phyloP scores from a whole-genome alignment of 1,140 invertebrate genomes.

The Macrotrachela quadricornifera region DNA sequence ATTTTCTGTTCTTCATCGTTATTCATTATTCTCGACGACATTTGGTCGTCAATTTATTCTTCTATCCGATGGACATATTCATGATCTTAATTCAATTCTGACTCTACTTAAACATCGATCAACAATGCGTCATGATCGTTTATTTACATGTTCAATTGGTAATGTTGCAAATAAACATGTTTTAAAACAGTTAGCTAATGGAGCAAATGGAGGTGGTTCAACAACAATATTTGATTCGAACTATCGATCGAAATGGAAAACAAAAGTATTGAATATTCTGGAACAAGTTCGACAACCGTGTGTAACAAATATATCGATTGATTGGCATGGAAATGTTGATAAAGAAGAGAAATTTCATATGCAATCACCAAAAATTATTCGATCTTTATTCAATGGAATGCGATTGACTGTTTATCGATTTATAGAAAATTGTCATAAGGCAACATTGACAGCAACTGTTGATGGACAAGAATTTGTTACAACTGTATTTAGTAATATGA shows the following conservation, averaged over 20 bases:
- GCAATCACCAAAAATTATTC: slow-evolving; percentile 22
- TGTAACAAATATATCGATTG: slow-evolving; percentile 15
- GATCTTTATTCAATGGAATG: slow-evolving; percentile 24
- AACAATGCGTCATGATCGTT: background rate
- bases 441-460: slow-evolving; percentile 20
- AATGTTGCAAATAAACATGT: slow-evolving; percentile 22
- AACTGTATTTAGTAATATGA: slow-evolving; percentile 23
- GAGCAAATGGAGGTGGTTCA: slow-evolving; percentile 8
- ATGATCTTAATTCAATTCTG: slow-evolving; percentile 17
- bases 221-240: slow-evolving; percentile 20
- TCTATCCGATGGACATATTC: slow-evolving; percentile 24
- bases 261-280: slow-evolving; percentile 18
- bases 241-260: slow-evolving; percentile 24
- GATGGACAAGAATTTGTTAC: slow-evolving; percentile 23
- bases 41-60: slow-evolving; percentile 18
- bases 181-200: slow-evolving; percentile 16
- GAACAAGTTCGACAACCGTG: slow-evolving; percentile 19
- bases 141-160: slow-evolving; percentile 7
- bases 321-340: slow-evolving; percentile 20
- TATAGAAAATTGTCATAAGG: slow-evolving; percentile 25
- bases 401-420: slow-evolving; percentile 27
- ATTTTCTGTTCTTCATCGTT: slow-evolving; percentile 15
- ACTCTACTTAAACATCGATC: background rate
- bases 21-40: slow-evolving; percentile 15
- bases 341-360: slow-evolving; percentile 12